Conservation (phyloP, 2,888 invertebrate species). For the Mermis nigrescens region DNA sequence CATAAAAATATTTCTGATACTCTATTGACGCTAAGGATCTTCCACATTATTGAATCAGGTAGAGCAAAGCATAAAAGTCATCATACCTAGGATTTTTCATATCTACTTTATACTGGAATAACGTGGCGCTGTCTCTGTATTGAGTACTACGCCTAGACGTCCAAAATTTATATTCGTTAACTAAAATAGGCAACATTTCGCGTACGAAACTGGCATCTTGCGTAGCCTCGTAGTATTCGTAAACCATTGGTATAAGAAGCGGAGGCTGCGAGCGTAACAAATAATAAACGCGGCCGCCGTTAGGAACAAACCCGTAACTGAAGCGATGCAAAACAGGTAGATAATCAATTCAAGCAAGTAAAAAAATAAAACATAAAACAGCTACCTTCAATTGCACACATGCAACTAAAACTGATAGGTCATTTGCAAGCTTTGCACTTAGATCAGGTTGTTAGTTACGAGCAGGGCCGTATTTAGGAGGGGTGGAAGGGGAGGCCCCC, state of each 20-base stretch:
- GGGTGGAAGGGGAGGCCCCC: too few species aligned
- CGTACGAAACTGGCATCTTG: slow-evolving; percentile 38
- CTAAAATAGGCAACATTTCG: slow-evolving; percentile 2
- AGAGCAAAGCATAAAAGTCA: too few species aligned
- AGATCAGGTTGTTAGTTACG: too few species aligned
- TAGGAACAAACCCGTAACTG: slow-evolving; percentile 44
- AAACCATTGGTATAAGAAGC: slow-evolving; percentile 46
- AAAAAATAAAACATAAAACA: too few species aligned
- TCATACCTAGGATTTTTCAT: slow-evolving; percentile 53
- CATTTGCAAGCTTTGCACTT: too few species aligned
- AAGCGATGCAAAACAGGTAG: not conserved
- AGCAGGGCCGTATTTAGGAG: too few species aligned
- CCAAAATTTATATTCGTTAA: slow-evolving; percentile 42
- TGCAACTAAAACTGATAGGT: too few species aligned
- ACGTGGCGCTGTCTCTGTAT: not conserved
- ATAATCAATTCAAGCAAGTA: not conserved
- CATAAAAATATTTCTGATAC: too few species aligned
- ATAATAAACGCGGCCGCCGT: slow-evolving; percentile 68
- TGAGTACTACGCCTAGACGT: not conserved
- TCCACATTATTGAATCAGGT: too few species aligned
- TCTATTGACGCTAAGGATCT: too few species aligned
- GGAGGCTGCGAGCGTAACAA: slow-evolving; percentile 35
- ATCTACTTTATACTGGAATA: slow-evolving; percentile 52
- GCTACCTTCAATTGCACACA: too few species aligned
- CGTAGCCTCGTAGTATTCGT: slow-evolving; percentile 51